Evolutionary conservation across 2,113 vertebrate species (phyloP).

Genomic region (Poicephalus gulielmi): DNA sequence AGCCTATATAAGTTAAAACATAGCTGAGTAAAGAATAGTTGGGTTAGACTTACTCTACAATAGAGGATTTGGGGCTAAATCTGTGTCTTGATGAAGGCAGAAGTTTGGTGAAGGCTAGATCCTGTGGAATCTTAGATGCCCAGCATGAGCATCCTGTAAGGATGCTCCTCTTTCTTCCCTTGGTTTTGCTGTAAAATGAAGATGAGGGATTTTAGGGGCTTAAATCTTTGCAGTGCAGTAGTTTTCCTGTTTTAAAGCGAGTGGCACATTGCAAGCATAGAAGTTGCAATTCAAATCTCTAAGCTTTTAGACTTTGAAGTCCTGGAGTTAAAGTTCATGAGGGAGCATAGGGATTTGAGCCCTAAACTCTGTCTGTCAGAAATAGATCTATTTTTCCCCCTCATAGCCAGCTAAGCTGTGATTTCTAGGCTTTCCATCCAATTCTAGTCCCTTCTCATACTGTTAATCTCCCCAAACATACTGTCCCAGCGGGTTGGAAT

Average conservation of each 20-base stretch:
- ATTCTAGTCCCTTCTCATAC: not conserved
- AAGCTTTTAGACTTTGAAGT: not conserved
- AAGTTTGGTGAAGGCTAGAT: not conserved
- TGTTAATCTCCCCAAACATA: not conserved
- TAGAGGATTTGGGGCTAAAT: not conserved
- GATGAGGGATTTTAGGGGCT: not conserved
- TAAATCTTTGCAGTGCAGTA: not conserved
- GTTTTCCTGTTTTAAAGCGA: not conserved
- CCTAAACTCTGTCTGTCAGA: not conserved
- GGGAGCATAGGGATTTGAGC: not conserved
- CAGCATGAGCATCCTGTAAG: too few relatives aligned
- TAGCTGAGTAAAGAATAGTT: not conserved
- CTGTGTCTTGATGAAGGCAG: not conserved
- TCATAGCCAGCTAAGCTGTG: not conserved
- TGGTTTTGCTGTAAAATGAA: not conserved
- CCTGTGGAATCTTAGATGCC: not conserved
- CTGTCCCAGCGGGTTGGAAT: not conserved
- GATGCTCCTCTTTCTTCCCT: not conserved
- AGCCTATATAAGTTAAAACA: fast-evolving
- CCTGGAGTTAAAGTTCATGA: not conserved
- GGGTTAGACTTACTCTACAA: not conserved
- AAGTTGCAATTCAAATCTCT: not conserved
- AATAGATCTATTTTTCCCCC: not conserved
- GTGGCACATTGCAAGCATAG: not conserved
- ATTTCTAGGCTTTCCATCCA: not conserved